These are phyloP conservation scores for Adrianichthys oophorus DNA, from an alignment of 2,797 vertebrate species.

Conservation along the genomic window DNA sequence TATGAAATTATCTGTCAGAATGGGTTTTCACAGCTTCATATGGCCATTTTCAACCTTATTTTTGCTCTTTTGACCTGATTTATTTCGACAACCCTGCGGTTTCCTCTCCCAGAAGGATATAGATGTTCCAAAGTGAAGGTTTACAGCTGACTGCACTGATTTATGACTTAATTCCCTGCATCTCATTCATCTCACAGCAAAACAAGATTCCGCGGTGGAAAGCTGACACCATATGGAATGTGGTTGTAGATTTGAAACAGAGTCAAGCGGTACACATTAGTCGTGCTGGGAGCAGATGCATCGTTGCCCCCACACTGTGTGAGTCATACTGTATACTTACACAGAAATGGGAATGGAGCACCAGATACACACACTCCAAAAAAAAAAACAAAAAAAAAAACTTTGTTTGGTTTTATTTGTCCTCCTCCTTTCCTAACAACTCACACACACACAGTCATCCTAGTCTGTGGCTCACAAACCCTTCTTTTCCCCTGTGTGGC, in stretches of 20 bases:
- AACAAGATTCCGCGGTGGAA: conserved; percentile 28
- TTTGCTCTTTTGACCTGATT: too few relatives aligned
- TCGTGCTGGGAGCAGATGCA: conserved; percentile 76
- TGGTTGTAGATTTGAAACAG: conserved; percentile 68
- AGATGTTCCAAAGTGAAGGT: too few relatives aligned
- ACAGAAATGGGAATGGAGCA: conserved; percentile 21
- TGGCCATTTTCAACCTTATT: too few relatives aligned
- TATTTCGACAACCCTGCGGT: too few relatives aligned
- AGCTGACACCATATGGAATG: conserved; percentile 69
- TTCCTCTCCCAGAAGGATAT: too few relatives aligned
- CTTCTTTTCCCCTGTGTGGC: conserved; percentile 34
- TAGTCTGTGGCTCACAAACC: neutral
- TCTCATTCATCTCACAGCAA: conserved; percentile 46
- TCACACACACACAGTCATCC: neutral
- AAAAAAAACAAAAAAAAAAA: conserved; percentile 5
- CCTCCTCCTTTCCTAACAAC: conserved; percentile 10
- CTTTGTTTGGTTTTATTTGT: conserved; percentile 6
- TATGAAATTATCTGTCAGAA: too few relatives aligned
- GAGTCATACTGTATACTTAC: conserved; percentile 70
- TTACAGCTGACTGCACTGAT: too few relatives aligned
- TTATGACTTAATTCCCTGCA: conserved; percentile 8
- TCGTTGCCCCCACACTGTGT: conserved; percentile 68
- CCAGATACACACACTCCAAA: conserved; percentile 24
- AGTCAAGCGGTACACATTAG: conserved; percentile 68
- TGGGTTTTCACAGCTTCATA: too few relatives aligned